Evolutionary conservation across 2,797 vertebrate species (phyloP), one percentile per base, ranked within the genome.

Genomic region (Synaphobranchus kaupii): DNA sequence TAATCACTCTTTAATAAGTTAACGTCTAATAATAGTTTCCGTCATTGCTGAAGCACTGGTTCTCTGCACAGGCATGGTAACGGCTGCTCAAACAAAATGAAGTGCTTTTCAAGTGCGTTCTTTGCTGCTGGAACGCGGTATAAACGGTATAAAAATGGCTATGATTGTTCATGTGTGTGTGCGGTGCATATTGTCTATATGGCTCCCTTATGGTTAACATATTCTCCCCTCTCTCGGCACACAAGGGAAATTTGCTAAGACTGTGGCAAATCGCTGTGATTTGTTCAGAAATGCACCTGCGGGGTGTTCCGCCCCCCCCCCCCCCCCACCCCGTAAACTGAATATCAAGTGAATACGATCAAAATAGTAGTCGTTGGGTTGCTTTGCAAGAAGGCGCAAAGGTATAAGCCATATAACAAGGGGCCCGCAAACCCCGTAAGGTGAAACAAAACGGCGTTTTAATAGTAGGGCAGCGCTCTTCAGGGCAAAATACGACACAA

Each of bases 61-160:
- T 22, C 73, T 56, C 63, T 81, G 63, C 54, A 48, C 73, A 86
- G 76, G 48, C 76, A 86, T 52, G 39, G 85, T 86, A 76, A 63
- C 52, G 28, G 54, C 54, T 78, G 28, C 39, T 82, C 85, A 81
- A 63, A 58, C 31, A 71, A 71, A 48, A 12, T 47, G 6, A 48
- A 80, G 47, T 48, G 76, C 47, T 25, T 50, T 13, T 80, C 7
- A 17, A 44, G 6, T 4, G 73, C 34, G 4, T 44, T 15, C 13
- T 44, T 47, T 76, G 39, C 31, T 44, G 73, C 34, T 5, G 73
- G 31, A 76, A 76, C 1, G 60, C n/a, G 1, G 73, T 44, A 76
- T 8, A 13, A 76, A 44, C 34, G 0, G 12, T n/a, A n/a, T n/a
- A n/a, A n/a, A n/a, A n/a, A 71, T 12, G 66, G 28, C 8, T 71